Base-by-base conservation (phyloP, 2,113 vertebrate genomes). In the Hippocampus barbouri region DNA sequence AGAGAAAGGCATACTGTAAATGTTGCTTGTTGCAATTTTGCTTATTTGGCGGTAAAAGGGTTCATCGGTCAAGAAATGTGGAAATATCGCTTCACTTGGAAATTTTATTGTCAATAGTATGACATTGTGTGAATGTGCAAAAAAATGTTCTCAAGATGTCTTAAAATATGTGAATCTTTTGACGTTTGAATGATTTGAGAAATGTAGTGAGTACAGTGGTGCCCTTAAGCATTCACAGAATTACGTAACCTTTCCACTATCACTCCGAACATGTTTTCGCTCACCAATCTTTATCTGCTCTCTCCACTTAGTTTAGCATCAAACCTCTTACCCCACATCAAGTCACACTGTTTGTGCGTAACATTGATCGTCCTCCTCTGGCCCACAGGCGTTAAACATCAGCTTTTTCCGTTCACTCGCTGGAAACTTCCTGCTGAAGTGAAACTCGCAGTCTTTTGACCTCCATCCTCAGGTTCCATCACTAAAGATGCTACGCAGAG, bases 321-420 rank as follows among this genome's bases (percentile, higher is more conserved):
- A 21, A 74, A 69, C 62, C 71, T 60, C 70, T 82, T 74, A 69
- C 77, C 54, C n/a, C 41, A 61, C 72, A 30, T 23, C 14, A 1
- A 67, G 72, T 74, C 70, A 65, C 59, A 62, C 12, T 67, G 56
- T n/a, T 5, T 15, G 15, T 18, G 14, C 49, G 40, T 60, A 54
- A 66, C 71, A 68, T 53, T 80, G 76, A 80, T 75, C 69, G 62
- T 40, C 34, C 25, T 51, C 66, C 41, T 71, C 38, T 49, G 16
- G 61, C 65, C 57, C 66, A 70, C 30, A 41, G 67, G 45, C 5
- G 6, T 53, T 56, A 54, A 66, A 60, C 59, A 57, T 68, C 60
- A 67, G 72, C 66, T 30, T 65, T 61, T 69, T 61, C 60, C 62
- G 67, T 82, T 74, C 51, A 80, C 71, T 86, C 75, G 78, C 64